Base-by-base conservation (phyloP, 2,888 invertebrate genomes). In the Axea sp. region DNA sequence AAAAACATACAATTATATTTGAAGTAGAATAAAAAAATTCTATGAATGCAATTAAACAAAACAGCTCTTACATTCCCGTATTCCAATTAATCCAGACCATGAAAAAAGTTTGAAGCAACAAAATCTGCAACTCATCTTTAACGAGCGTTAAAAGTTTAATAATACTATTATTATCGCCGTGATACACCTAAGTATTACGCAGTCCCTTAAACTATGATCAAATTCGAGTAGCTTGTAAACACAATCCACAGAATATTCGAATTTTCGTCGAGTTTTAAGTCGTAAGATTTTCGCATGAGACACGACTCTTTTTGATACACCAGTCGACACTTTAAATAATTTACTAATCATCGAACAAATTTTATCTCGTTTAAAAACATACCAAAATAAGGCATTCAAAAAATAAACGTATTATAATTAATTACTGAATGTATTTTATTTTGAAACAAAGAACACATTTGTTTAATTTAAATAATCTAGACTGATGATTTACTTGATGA, bases 381-480 rank as follows among this genome's bases (percentile, higher is more conserved):
- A 24, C 22, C 6, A 59, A 28, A 28, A 30, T 15, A 45, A 45
- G 3, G n/a, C 35, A 19, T 7, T 6, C 31, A 8, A 31, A 47
- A 49, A 31, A n/a, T n/a, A n/a, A n/a, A n/a, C n/a, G n/a, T n/a
- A n/a, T n/a, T n/a, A n/a, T n/a, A n/a, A n/a, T n/a, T 59, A 49
- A 59, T 68, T 68, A 68, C 49, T 49, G n/a, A n/a, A n/a, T n/a
- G n/a, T n/a, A n/a, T n/a, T n/a, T n/a, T n/a, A n/a, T n/a, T n/a
- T n/a, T n/a, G n/a, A n/a, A n/a, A n/a, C n/a, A n/a, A n/a, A n/a
- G n/a, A n/a, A 37, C 60, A 62, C 62, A 62, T 71, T 71, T 62
- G 55, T 62, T 62, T 71, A 62, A 60, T 39, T 71, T 62, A 71
- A 71, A 62, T 62, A 71, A 71, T 47, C 55, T 62, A 55, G 31